phyloP scores from a whole-genome alignment of 2,113 vertebrate species.

The Pomatorhinus ruficollis region DNA sequence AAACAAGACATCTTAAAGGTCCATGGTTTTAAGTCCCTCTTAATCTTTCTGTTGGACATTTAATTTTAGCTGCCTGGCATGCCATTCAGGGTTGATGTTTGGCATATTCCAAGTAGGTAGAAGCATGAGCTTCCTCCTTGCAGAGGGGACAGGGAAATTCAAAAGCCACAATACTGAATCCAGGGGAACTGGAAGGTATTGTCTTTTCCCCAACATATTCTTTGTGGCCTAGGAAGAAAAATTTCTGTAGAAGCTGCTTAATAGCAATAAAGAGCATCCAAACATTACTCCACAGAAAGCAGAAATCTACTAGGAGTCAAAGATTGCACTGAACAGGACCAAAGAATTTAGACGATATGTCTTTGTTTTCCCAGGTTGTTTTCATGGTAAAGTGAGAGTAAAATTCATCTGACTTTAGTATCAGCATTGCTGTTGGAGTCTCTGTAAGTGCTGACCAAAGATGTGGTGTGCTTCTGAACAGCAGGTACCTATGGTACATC shows the following conservation, averaged over 20 bases:
- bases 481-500: not conserved
- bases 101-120: not conserved
- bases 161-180: not conserved
- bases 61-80: not conserved
- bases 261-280: not conserved
- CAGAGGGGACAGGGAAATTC: not conserved
- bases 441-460: not conserved
- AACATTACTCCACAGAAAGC: not conserved
- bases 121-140: not conserved
- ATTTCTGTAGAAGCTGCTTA: not conserved
- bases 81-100: not conserved
- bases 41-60: not conserved
- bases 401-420: not conserved
- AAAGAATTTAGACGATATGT: not conserved
- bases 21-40: not conserved
- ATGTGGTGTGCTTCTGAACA: not conserved
- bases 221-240: not conserved
- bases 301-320: not conserved
- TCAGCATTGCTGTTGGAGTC: not conserved
- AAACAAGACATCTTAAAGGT: not conserved
- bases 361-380: not conserved
- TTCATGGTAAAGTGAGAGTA: not conserved
- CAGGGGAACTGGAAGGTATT: not conserved
- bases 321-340: not conserved
- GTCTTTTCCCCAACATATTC: not conserved